phyloP scores from a whole-genome alignment of 37 sponge, comb jelly and placozoan species.

The Bolinopsis microptera region DNA sequence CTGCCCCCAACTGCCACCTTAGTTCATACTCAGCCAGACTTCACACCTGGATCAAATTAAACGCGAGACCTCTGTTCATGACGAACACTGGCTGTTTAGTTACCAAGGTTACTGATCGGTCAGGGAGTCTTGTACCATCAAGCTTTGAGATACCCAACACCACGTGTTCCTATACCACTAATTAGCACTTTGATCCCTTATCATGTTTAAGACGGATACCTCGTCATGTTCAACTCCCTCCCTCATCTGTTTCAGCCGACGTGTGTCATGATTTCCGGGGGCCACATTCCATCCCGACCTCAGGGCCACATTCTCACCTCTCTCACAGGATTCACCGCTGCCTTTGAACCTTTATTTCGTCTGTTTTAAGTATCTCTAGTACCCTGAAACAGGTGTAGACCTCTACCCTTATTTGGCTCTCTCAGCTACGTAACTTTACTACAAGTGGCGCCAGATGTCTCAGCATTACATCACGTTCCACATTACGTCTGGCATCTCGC shows the following conservation, averaged over 20 bases:
- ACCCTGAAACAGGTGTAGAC: neutral
- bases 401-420: neutral
- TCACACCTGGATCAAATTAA: neutral
- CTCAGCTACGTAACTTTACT: neutral
- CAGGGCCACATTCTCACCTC: neutral
- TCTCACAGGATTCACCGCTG: neutral
- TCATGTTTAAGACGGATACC: neutral
- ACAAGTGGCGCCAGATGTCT: neutral
- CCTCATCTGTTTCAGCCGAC: neutral
- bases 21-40: too few species aligned
- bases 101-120: too few species aligned
- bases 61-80: too few species aligned
- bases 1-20: too few species aligned
- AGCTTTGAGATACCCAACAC: neutral
- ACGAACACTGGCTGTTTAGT: too few species aligned
- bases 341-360: neutral
- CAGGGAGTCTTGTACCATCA: too few species aligned
- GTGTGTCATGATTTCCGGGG: neutral
- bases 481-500: neutral
- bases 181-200: neutral
- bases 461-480: neutral
- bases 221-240: neutral
- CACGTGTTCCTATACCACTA: neutral
- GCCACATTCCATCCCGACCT: neutral
- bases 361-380: too few species aligned